Percentiles rank a stretch among this genome's conserved stretches.
Evolutionary conservation across 2,113 vertebrate species (phyloP).

Genomic region (Equus quagga): DNA sequence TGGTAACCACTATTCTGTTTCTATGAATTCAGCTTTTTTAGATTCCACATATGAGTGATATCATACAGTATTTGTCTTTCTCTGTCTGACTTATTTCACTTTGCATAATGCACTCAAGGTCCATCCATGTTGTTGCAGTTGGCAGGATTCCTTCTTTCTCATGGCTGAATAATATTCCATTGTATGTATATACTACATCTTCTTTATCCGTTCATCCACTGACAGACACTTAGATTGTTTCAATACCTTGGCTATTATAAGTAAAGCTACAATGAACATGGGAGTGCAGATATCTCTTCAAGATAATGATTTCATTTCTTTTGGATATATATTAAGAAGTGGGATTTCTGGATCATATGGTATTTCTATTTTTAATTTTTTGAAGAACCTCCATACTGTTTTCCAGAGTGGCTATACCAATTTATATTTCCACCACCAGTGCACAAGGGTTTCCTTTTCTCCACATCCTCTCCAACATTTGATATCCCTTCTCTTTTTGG

Average conservation of each 20-base stretch:
- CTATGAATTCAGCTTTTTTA: neutral
- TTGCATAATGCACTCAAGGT: neutral
- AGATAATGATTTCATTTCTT: neutral
- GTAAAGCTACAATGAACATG: neutral
- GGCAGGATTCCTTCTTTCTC: neutral
- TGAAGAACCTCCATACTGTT: neutral
- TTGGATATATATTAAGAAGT: neutral
- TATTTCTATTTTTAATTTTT: neutral
- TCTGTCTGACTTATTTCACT: neutral
- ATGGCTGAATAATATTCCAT: neutral
- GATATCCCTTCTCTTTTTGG: neutral
- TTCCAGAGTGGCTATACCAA: neutral
- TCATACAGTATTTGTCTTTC: neutral
- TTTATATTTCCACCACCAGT: neutral
- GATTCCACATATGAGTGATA: neutral
- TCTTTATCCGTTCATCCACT: neutral
- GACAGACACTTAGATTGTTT: neutral
- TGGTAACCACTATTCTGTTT: neutral
- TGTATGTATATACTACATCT: neutral
- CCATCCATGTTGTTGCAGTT: neutral
- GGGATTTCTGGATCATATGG: neutral
- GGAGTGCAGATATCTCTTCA: neutral
- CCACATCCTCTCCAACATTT: neutral
- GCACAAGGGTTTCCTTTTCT: neutral
- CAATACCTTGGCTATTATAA: neutral